Evolutionary conservation across 2,888 invertebrate genomes (phyloP), one percentile per base, ranked within the genome.

Genomic region (Eupithecia inturbata): DNA sequence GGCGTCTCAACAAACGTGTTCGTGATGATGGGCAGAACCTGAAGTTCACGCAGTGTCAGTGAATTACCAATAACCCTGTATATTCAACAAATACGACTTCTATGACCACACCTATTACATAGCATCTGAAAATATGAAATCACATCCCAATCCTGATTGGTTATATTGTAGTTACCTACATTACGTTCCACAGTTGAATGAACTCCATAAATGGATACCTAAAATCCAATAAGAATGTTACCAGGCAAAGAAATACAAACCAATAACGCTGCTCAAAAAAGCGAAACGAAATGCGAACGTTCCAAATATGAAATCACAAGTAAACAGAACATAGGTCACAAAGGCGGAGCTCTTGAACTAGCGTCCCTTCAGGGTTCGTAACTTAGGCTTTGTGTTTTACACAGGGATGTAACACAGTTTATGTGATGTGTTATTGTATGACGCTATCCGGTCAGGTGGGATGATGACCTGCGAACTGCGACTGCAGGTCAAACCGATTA

Each of bases 281-380:
- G 28, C 67, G 67, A 49, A 67, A 49, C 22, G 41, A 66, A 66
- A 36, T 22, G 39, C 39, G n/a, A 70, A 67, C 74, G 33, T 69
- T 68, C 62, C 72, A 69, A 70, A 75, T 75, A 75, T 75, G 71
- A 69, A 75, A 75, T 75, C 69, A 39, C 62, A 67, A 69, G 75
- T 75, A 75, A 75, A 75, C 75, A 75, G 75, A 67, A 62, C 69
- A 75, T 75, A 72, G 41, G 72, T 53, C 39, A 70, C 67, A 71
- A 74, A 71, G 69, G 71, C 64, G 31, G 57, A 60, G 45, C 60
- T 74, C 74, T 74, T 74, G 74, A 74, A 69, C 66, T 68, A 64
- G 64, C 74, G 60, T 71, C 71, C 71, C 71, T 69, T 26, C 28
- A 66, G 63, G 57, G 45, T 64, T 19, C 41, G 74, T 70, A 36